phyloP scores from a whole-genome alignment of 2,113 vertebrate genomes.

The Vidua macroura region DNA sequence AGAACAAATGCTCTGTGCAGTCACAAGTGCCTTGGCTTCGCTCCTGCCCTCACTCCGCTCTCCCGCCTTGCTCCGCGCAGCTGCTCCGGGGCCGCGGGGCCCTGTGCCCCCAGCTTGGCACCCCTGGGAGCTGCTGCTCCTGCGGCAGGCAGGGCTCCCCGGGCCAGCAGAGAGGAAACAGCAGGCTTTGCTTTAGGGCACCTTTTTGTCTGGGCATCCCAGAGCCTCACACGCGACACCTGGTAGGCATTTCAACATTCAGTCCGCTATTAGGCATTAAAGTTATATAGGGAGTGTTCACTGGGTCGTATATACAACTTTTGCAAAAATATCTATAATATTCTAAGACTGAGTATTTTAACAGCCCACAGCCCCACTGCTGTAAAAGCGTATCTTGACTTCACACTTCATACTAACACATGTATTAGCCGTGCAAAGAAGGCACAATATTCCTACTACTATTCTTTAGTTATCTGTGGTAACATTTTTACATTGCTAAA shows the following conservation, averaged over 20 bases:
- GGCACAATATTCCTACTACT: background rate
- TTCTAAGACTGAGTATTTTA: background rate
- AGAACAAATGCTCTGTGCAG: background rate
- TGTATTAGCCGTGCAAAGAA: background rate
- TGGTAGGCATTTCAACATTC: background rate
- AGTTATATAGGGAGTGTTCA: background rate
- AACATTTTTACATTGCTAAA: background rate
- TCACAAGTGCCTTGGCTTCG: background rate
- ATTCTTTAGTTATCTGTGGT: background rate
- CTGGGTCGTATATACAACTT: fast-evolving
- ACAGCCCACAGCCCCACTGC: background rate
- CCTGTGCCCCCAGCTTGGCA: background rate
- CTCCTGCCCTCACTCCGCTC: background rate
- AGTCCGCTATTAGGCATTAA: background rate
- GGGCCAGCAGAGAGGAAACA: background rate
- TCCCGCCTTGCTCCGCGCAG: fast-evolving
- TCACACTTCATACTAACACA: background rate
- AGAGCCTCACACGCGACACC: background rate
- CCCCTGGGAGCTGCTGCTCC: background rate
- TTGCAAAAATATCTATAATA: background rate
- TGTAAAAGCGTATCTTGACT: background rate
- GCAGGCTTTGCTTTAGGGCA: background rate
- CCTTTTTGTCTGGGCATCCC: background rate
- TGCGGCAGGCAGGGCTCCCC: fast-evolving
- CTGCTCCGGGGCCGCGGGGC: background rate